Conservation (phyloP, 2,113 vertebrate genomes). For the Carollia perspicillata region DNA sequence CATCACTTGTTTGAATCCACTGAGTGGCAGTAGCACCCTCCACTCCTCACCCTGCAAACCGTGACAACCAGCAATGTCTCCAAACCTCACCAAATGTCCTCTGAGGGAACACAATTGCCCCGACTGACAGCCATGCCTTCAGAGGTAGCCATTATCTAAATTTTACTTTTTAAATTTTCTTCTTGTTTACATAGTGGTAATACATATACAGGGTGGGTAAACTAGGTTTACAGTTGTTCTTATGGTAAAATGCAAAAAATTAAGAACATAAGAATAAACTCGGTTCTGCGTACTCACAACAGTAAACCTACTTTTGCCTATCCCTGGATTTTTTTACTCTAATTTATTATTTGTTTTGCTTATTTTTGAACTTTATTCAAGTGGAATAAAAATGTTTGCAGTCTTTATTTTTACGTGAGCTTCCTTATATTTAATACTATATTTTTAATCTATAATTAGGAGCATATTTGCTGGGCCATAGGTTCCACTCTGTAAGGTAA, state of each 20-base stretch:
- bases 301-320: not conserved
- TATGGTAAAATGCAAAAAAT: not conserved
- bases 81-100: not conserved
- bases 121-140: not conserved
- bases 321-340: not conserved
- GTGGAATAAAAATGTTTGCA: not conserved
- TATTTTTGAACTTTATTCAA: not conserved
- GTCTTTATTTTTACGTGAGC: not conserved
- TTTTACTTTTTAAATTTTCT: not conserved
- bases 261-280: not conserved
- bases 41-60: not conserved
- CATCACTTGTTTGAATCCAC: not conserved
- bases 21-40: not conserved
- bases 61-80: not conserved
- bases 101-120: not conserved
- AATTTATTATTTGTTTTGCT: not conserved
- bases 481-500: not conserved
- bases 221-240: not conserved
- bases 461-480: not conserved
- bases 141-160: not conserved
- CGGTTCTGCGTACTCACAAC: not conserved
- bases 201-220: not conserved
- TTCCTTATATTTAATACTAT: not conserved
- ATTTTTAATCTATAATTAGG: not conserved
- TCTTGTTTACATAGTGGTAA: not conserved